phyloP scores from a whole-genome alignment of 2,113 vertebrate genomes.

The Henicopernis longicauda region DNA sequence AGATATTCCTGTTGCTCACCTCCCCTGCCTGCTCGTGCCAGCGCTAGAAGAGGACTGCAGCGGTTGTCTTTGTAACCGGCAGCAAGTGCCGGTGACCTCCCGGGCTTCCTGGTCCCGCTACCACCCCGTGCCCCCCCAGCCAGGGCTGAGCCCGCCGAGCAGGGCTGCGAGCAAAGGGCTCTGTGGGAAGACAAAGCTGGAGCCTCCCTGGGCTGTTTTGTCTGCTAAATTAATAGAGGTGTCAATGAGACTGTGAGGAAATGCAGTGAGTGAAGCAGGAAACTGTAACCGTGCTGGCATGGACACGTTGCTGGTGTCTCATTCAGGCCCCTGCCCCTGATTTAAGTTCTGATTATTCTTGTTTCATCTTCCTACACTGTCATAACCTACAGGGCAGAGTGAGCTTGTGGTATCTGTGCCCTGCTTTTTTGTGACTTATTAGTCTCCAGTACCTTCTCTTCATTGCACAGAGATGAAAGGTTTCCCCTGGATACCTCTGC shows the following conservation, averaged over 20 bases:
- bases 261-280: neutral
- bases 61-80: neutral
- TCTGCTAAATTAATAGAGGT: neutral
- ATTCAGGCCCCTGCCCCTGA: neutral
- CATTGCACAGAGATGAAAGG: conserved; percentile 10
- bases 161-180: neutral
- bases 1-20: rapidly evolving
- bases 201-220: neutral
- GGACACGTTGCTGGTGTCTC: neutral
- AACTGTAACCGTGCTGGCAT: rapidly evolving
- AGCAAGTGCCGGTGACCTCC: neutral
- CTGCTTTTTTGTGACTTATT: neutral
- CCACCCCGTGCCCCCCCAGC: rapidly evolving
- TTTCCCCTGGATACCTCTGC: conserved; percentile 28
- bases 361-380: conserved; percentile 26
- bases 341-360: conserved; percentile 14
- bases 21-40: neutral
- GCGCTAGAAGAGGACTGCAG: neutral
- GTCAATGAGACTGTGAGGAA: neutral
- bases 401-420: neutral
- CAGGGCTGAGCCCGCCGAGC: rapidly evolving
- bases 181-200: neutral
- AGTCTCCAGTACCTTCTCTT: neutral
- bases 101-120: neutral
- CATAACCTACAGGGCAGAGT: neutral